Base-by-base conservation (phyloP, 1,140 invertebrate species). In the Rhynchophorus ferrugineus region DNA sequence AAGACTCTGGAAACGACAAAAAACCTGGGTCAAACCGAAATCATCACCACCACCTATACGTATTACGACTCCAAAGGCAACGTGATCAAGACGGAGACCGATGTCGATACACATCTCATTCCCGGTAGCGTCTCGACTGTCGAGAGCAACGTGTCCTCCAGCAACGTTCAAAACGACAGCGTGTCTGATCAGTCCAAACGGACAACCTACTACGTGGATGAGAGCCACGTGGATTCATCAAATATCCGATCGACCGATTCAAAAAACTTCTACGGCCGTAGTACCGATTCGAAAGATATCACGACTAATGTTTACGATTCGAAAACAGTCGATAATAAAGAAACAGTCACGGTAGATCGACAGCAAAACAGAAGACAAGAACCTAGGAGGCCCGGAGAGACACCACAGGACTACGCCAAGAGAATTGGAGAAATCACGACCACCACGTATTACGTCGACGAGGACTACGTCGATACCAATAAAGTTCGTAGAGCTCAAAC, bases 51-150 rank as follows among this genome's bases (percentile, higher is more conserved):
- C 7, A 65, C 62, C 9, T 63, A 55, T 7, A 66, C 59, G 1
- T 65, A 64, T 49, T 68, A 68, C 37, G 66, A 68, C 50, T 62
- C 64, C 13, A 61, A 59, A 50, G 66, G 66, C 1, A 68, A 68
- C 44, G 52, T 68, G 7, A 56, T 68, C n/a, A 66, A 64, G 45
- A 58, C 60, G 1, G 35, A 58, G 11, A 59, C 50, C 1, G 58
- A 64, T 45, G 54, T 60, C 7, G 62, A 66, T 45, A 58, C 49
- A 8, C 53, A 59, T 39, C 24, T 44, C 14, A 49, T 54, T 46
- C 59, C 56, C 3, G 54, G 45, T 1, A 16, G 9, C 24, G 29
- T 44, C 8, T n/a, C n/a, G n/a, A 19, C 20, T 34, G 22, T 39
- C 13, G 21, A 33, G 16, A 21, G 16, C 9, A 47, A 53, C 34